phyloP scores from a whole-genome alignment of 2,888 invertebrate species.

The Helicoverpa assulta region DNA sequence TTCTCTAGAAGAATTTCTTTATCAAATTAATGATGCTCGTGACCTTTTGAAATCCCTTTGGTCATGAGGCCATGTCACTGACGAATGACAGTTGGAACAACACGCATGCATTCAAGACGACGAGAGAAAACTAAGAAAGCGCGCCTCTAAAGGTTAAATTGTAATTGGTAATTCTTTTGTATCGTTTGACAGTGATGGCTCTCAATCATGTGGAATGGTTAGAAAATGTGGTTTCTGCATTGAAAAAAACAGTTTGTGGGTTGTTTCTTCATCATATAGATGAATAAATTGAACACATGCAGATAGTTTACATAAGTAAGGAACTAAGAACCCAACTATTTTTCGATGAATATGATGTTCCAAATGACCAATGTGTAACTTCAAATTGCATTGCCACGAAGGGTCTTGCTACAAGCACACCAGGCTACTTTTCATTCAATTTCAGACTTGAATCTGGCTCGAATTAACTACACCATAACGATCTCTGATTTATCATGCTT shows the following conservation, averaged over 20 bases:
- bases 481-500: background rate
- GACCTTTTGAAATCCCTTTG: constrained; percentile 2
- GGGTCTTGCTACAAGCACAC: too few species aligned
- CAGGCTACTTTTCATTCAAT: too few species aligned
- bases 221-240: background rate
- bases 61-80: background rate
- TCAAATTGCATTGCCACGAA: too few species aligned
- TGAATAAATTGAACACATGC: too few species aligned
- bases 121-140: constrained; percentile 27
- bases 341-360: too few species aligned
- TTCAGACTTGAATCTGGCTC: too few species aligned
- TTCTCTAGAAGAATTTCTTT: too few species aligned
- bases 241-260: background rate
- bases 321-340: too few species aligned
- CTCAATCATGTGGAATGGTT: constrained; percentile 25
- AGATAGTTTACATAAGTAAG: too few species aligned
- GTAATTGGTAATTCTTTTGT: constrained; percentile 17
- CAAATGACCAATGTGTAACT: too few species aligned
- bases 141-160: constrained; percentile 16
- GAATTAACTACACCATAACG: background rate
- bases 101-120: constrained; percentile 4
- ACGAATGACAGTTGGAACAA: background rate
- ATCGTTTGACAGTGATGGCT: constrained; percentile 14
- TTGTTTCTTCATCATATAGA: too few species aligned
- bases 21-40: background rate